Evolutionary conservation across 2,113 vertebrate species (phyloP), one percentile per base, ranked within the genome.

Genomic region (Rousettus leschenaultii): DNA sequence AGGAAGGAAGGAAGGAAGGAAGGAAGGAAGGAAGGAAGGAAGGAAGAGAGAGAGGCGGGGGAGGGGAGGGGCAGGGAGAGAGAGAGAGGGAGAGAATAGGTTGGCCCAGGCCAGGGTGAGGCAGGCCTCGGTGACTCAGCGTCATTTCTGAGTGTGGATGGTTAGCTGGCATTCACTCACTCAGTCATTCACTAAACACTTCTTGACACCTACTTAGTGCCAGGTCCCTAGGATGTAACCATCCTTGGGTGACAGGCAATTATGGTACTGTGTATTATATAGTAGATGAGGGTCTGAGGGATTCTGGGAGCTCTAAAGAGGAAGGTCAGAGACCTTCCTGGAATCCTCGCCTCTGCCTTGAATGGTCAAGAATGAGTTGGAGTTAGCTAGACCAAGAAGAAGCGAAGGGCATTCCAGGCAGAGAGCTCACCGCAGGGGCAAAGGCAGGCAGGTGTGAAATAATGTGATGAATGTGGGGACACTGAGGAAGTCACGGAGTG

Each of bases 401-500:
- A 38, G 6, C 2, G 19, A 18, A 45, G 59, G 15, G 10, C 1
- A 0, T 5, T 66, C 53, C 38, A 33, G 80, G 35, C 45, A 45
- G 35, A 40, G 10, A 19, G 22, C 59, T 75, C 57, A 13, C 57
- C 11, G 33, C 51, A 13, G 55, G 51, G 65, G 12, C 26, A 48
- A 35, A 74, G 83, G 33, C 53, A 10, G 59, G 55, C 7, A 48
- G 33, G 30, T 2, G 0, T 7, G 66, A 71, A 53, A 65, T 0
- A 11, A 14, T 0, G 1, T n/a, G 35, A 65, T 30, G 12, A 12
- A 4, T 2, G 0, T 22, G 78, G 40, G 65, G 24, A 35, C 63
- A 1, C 43, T 33, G 79, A 71, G 22, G 55, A 45, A 79, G 51
- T 43, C 26, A 0, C 13, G n/a, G 33, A 1, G 33, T 10, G 13